phyloP scores from a whole-genome alignment of 2,797 vertebrate species.

The Eremophila alpestris region DNA sequence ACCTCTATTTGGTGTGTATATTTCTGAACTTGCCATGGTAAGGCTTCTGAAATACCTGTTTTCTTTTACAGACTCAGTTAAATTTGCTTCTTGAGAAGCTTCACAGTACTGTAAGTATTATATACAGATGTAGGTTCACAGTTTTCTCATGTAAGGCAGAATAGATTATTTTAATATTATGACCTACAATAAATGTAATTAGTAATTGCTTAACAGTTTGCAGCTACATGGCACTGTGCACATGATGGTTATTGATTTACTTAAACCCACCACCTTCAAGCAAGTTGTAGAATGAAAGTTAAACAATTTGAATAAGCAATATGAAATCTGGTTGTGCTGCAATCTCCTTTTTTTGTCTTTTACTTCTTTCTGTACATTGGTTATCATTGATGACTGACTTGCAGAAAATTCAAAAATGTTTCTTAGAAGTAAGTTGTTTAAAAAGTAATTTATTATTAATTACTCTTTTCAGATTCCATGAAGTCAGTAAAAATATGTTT shows the following conservation, averaged over 20 bases:
- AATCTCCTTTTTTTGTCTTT: neutral
- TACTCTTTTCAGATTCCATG: neutral
- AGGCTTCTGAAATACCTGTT: constrained; percentile 23
- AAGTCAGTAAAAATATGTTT: neutral
- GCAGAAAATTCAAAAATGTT: neutral
- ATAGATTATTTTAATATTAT: neutral
- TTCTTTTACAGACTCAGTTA: constrained; percentile 88
- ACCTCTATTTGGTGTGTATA: neutral
- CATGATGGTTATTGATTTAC: neutral
- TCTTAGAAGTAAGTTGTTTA: neutral
- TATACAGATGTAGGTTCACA: neutral
- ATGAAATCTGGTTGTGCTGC: neutral
- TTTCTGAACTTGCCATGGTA: neutral
- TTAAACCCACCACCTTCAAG: neutral
- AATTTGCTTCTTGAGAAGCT: constrained; percentile 96
- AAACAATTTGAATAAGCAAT: neutral
- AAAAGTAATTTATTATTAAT: neutral
- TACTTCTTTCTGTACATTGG: neutral
- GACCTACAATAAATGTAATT: neutral
- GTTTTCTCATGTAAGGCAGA: neutral
- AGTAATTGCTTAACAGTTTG: neutral
- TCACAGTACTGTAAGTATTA: constrained; percentile 91
- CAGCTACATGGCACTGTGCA: neutral
- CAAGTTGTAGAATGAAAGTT: neutral
- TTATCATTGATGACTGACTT: neutral